phyloP scores from a whole-genome alignment of 2,888 invertebrate species.

The Thecocarcelia acutangulata region DNA sequence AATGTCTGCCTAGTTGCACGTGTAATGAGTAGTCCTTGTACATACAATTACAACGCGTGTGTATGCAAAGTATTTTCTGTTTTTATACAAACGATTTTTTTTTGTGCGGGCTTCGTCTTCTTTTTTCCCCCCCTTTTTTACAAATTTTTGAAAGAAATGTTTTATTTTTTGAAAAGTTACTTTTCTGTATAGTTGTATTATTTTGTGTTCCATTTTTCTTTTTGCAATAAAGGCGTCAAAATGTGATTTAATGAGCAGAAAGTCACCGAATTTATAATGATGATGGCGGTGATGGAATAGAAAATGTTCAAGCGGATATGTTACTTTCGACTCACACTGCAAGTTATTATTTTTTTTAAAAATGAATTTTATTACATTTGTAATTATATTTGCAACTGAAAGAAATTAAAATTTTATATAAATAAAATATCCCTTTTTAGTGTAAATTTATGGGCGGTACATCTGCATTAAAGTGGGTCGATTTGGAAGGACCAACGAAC shows the following conservation, averaged over 20 bases:
- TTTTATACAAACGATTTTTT: constrained; percentile 19
- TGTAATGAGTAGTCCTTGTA: constrained; percentile 49
- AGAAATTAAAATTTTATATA: no score
- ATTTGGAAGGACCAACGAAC: no score
- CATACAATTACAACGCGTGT: not conserved
- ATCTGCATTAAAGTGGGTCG: no score
- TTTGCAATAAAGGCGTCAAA: constrained; percentile 14
- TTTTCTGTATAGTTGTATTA: not conserved
- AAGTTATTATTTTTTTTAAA: not conserved
- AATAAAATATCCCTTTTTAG: no score
- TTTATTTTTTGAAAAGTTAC: no score
- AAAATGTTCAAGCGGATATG: constrained; percentile 4
- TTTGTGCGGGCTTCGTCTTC: no score
- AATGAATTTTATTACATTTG: no score
- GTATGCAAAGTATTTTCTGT: not conserved
- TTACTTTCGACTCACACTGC: not conserved
- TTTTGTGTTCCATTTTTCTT: not conserved
- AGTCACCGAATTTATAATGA: constrained; percentile 43
- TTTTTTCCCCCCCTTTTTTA: no score
- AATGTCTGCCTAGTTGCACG: constrained; percentile 30
- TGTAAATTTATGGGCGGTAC: no score
- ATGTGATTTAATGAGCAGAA: constrained; percentile 53
- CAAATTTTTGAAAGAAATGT: constrained; percentile 7
- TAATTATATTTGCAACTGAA: no score
- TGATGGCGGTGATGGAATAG: not conserved